Base-by-base conservation (phyloP, 2,797 vertebrate species). In the Setipinna tenuifilis region DNA sequence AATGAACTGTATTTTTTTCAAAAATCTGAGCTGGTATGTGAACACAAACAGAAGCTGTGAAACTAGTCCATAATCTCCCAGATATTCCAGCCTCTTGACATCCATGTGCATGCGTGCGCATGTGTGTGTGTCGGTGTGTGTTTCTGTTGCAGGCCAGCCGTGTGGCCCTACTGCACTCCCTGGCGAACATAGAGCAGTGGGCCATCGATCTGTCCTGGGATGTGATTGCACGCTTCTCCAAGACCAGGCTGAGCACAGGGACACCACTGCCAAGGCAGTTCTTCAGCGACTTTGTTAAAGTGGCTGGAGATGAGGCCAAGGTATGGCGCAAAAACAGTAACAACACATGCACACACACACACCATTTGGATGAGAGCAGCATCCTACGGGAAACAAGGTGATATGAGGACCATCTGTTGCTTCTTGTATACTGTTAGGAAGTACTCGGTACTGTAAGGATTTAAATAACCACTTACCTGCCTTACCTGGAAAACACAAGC, bases 161-260 rank as follows among this genome's bases (percentile, higher is more conserved):
- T 82, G 90, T 94, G 28, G 94, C 94, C 50, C 85, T 94, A 87
- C 88, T 94, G 83, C 94, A 94, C 85, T 94, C 94, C 9, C 82
- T 94, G 82, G 94, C 94, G 61, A 94, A 94, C 84, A 94, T 94
- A 17, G 94, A 94, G 87, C 94, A 94, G 81, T 94, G 94, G 94
- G 94, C 94, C 0, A 93, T 94, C 31, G 94, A 94, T 90, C 87
- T 94, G 50, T 94, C 94, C 57, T 94, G 94, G 94, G 94, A 94
- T 54, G 87, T 94, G 78, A 92, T 94, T 21, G 90, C 93, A 31
- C 88, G 94, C 41, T 94, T 94, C 78, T 92, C 93, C 10, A 28
- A 81, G 0, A 88, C 93, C 86, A 89, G 65, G 35, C 81, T 94
- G 59, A 85, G 85, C 62, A 88, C 83, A 1, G 93, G 91, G 50